These are phyloP conservation scores for Hipposideros armiger DNA, from an alignment of 2,113 vertebrate genomes.

Conservation along the genomic window DNA sequence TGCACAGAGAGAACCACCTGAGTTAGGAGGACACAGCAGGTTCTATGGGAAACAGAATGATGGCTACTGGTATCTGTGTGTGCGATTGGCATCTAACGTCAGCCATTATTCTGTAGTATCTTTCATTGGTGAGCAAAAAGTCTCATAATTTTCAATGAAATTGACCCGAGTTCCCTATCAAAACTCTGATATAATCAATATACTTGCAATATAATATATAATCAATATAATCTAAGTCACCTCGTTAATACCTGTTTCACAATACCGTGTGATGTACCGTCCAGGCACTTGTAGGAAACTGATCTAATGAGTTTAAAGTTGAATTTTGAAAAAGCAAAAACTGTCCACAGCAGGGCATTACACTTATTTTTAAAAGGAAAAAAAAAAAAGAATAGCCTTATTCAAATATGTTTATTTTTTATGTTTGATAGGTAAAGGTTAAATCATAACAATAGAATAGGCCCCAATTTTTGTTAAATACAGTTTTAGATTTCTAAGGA, in stretches of 20 bases:
- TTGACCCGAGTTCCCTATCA: background rate
- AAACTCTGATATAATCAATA: conserved; percentile 19
- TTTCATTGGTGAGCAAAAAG: conserved; percentile 38
- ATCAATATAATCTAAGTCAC: conserved; percentile 2
- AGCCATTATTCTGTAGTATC: background rate
- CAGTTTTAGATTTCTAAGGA: background rate
- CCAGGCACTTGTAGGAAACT: conserved; percentile 1
- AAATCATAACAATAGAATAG: background rate
- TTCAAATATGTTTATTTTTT: background rate
- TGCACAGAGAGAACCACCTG: background rate
- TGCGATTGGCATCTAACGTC: background rate
- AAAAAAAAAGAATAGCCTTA: background rate
- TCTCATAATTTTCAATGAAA: conserved; percentile 42
- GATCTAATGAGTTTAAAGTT: background rate
- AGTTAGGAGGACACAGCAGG: background rate
- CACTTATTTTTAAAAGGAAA: background rate
- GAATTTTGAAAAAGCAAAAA: conserved; percentile 20
- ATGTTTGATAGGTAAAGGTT: background rate
- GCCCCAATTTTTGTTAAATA: background rate
- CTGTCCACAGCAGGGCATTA: background rate
- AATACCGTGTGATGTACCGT: background rate
- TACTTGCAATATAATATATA: background rate
- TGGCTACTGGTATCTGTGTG: background rate
- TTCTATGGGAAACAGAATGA: background rate
- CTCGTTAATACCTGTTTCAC: conserved; percentile 10